phyloP scores from a whole-genome alignment of 2,888 invertebrate species.

The Callyntrura guangdongensis region DNA sequence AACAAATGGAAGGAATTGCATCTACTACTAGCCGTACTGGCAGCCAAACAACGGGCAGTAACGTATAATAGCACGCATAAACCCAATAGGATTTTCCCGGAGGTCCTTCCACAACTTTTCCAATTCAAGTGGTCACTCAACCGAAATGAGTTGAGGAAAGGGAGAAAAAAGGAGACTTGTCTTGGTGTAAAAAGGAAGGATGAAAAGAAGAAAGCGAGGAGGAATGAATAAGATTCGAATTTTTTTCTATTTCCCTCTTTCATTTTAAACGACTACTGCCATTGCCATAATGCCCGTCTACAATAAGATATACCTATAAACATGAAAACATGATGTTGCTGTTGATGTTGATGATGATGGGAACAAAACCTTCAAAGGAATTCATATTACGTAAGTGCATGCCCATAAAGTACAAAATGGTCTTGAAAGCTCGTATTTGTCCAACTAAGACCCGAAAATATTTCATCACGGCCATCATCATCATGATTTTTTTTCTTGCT shows the following conservation, averaged over 20 bases:
- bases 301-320: constrained; percentile 29
- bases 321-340: background rate
- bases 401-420: constrained; percentile 75
- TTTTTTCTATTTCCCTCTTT: constrained; percentile 59
- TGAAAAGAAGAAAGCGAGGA: constrained; percentile 23
- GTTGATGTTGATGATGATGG: constrained; percentile 37
- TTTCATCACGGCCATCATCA: constrained; percentile 75
- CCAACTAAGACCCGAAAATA: constrained; percentile 78
- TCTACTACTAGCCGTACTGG: background rate
- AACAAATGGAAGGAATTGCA: constrained; percentile 30
- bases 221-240: constrained; percentile 68
- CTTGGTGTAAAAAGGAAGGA: constrained; percentile 37
- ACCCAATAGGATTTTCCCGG: constrained; percentile 70
- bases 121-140: constrained; percentile 78
- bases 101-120: constrained; percentile 76
- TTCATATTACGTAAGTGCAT: constrained; percentile 76
- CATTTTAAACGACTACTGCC: constrained; percentile 36
- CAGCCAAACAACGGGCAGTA: background rate
- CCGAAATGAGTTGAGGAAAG: constrained; percentile 72
- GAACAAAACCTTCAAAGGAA: constrained; percentile 70
- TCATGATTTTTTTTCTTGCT: constrained; percentile 77
- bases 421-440: constrained; percentile 78
- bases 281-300: constrained; percentile 14
- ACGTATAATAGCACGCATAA: constrained; percentile 37
- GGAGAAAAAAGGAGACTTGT: constrained; percentile 54